Evolutionary conservation across 2,797 vertebrate genomes (phyloP).

Genomic region (Tapera naevia): DNA sequence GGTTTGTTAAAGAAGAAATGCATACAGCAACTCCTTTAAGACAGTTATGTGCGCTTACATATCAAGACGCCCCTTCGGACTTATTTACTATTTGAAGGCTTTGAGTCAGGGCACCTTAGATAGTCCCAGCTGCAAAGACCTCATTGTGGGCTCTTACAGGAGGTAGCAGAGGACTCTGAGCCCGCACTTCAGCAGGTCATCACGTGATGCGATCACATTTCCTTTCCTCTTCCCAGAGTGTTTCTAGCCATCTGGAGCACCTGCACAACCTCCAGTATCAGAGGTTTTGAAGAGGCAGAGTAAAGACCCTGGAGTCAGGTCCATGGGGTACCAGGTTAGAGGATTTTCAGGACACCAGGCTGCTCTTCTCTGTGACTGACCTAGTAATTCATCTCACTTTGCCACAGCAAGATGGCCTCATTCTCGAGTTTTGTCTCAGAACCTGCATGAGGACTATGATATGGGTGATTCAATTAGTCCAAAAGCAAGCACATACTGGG

Average conservation of each 20-base stretch:
- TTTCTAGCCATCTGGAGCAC: neutral
- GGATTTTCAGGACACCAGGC: neutral
- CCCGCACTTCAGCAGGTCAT: neutral
- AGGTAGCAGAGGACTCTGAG: neutral
- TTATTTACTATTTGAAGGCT: neutral
- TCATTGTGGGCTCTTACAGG: fast-evolving
- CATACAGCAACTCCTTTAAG: neutral
- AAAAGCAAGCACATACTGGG: neutral
- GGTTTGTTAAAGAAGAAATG: neutral
- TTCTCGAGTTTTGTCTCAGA: neutral
- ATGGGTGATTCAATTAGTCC: neutral
- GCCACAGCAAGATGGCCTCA: neutral
- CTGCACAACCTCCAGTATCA: neutral
- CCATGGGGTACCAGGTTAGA: neutral
- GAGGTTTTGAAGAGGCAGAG: neutral
- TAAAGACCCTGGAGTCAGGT: neutral
- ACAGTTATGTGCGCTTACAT: neutral
- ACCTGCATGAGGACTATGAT: neutral
- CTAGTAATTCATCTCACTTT: neutral
- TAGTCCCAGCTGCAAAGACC: neutral
- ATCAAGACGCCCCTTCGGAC: neutral
- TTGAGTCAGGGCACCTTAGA: neutral
- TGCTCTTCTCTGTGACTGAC: neutral
- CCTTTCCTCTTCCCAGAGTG: neutral
- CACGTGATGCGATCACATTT: neutral